These are phyloP conservation scores for Plecotus auritus DNA, from an alignment of 2,113 vertebrate species.

Conservation along the genomic window DNA sequence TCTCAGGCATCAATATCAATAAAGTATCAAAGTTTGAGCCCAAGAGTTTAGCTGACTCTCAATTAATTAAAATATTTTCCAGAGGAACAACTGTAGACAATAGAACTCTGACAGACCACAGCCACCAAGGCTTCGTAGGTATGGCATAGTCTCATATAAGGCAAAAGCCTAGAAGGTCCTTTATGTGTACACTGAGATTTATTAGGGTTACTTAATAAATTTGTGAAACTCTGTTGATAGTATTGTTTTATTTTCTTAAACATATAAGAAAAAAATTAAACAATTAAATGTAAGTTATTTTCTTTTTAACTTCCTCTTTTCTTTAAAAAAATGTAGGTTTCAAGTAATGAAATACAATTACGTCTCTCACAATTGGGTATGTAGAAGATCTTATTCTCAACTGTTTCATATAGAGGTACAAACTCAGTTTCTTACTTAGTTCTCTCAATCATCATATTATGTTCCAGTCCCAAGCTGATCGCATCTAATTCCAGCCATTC, in stretches of 20 bases:
- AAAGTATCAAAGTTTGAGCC: not conserved
- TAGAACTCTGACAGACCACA: too few relatives aligned
- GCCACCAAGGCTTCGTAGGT: not conserved
- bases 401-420: slow-evolving; percentile 1
- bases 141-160: not conserved
- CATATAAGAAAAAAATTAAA: not conserved
- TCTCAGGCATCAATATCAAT: too few relatives aligned
- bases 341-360: not conserved
- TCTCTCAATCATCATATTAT: slow-evolving; percentile 5
- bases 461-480: slow-evolving; percentile 36
- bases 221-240: not conserved
- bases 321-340: not conserved
- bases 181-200: not conserved
- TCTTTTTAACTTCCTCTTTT: not conserved
- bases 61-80: not conserved
- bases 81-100: too few relatives aligned
- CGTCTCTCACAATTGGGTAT: not conserved
- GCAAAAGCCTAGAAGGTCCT: not conserved
- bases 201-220: not conserved
- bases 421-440: slow-evolving; percentile 36
- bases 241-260: not conserved
- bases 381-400: not conserved
- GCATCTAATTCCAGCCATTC: not conserved
- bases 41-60: not conserved
- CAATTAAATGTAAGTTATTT: not conserved